Conservation (phyloP, 2,888 invertebrate genomes). For the Pediacus dermestoides region DNA sequence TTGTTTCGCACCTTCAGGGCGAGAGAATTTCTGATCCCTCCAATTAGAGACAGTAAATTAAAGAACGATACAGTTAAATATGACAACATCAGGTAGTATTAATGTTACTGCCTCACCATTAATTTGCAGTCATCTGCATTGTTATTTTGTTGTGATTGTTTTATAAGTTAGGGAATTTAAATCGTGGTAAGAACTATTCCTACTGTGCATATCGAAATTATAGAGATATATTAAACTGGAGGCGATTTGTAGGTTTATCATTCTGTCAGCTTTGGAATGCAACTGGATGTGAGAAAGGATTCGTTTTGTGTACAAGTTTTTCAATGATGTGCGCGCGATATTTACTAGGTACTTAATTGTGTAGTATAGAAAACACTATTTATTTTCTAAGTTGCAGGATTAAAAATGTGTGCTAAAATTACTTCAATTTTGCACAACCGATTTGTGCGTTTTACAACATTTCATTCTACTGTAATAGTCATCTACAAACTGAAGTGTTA, state of each 20-base stretch:
- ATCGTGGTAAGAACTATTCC: conserved; percentile 20
- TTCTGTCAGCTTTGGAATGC: conserved; percentile 16
- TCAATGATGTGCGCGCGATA: too few species aligned
- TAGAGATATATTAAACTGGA: conserved; percentile 18
- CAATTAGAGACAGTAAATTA: conserved; percentile 50
- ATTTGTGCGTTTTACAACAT: too few species aligned
- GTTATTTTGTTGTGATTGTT: conserved; percentile 5
- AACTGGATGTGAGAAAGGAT: conserved; percentile 6
- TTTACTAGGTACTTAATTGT: too few species aligned
- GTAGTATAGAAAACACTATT: too few species aligned
- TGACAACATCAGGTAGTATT: conserved; percentile 34
- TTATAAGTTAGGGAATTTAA: conserved; percentile 11
- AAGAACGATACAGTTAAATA: conserved; percentile 41
- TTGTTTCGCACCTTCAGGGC: conserved; percentile 46
- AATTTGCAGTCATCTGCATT: conserved; percentile 20
- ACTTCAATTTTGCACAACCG: too few species aligned
- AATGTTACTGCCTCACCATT: conserved; percentile 21
- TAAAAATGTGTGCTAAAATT: too few species aligned
- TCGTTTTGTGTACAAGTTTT: too few species aligned
- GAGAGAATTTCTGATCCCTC: conserved; percentile 45
- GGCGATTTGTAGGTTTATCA: conserved; percentile 22
- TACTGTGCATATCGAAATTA: conserved; percentile 26
- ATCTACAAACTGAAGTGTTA: too few species aligned
- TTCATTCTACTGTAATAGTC: too few species aligned
- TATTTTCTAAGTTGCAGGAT: too few species aligned